Evolutionary conservation across 2,888 invertebrate species (phyloP), one percentile per base, ranked within the genome.

Genomic region (Xiphydria camelus): DNA sequence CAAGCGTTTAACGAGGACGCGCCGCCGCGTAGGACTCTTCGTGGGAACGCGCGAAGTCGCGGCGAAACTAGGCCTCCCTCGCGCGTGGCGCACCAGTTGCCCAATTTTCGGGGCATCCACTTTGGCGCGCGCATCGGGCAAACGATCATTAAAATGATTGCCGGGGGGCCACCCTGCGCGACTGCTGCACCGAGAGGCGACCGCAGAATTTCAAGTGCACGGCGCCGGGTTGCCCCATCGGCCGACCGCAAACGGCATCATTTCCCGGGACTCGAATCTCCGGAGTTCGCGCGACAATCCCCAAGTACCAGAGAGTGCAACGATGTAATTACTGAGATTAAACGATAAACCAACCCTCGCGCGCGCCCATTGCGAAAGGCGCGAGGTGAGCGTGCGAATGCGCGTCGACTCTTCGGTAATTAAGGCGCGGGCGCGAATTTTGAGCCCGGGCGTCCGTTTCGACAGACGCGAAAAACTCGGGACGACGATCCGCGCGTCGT

Each of bases 221-320:
- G 9, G 12, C 39, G 40, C 45, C 23, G 26, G 34, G 19, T 45
- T 32, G 19, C 45, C 19, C 32, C 34, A 32, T 32, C 21, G 20
- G 12, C 10, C 36, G 37, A 38, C 43, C 43, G 43, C 43, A 36
- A 22, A 47, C 55, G 48, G 37, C 47, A 47, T 40, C 45, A 43
- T 38, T 41, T 38, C 37, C 47, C 53, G 51, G 53, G 56, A 47
- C 55, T n/a, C n/a, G 53, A 62, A 63, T 62, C 62, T 61, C 55
- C 54, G 61, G 62, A 66, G 68, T 65, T 68, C 60, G 61, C 65
- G 63, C 61, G 63, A 62, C 64, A 68, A 68, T 72, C 66, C 64
- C 57, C 25, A 41, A 40, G 20, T 20, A 26, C 34, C 40, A 12
- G 31, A 15, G 7, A 41, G 38, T 37, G 53, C 46, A 53, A 57